phyloP scores from a whole-genome alignment of 2,888 invertebrate species.

The Hyposoter dolosus region DNA sequence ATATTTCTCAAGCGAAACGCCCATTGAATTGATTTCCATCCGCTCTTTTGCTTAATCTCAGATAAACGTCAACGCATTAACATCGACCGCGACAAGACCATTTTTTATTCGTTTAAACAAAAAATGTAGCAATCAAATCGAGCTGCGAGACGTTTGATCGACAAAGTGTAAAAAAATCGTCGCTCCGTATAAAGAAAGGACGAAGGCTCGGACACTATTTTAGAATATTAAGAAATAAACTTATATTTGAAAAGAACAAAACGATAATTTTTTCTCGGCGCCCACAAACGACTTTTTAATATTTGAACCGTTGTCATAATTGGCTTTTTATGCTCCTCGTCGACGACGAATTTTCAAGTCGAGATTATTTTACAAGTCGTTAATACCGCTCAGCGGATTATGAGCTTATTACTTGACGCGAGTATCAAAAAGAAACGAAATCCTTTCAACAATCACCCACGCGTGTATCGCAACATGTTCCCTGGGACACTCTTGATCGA shows the following conservation, averaged over 20 bases:
- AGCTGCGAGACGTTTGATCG: neutral
- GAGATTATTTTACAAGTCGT: conserved; percentile 12
- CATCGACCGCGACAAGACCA: neutral
- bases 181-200: conserved; percentile 49
- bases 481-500: conserved; percentile 22
- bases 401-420: neutral
- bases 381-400: conserved; percentile 6
- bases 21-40: neutral
- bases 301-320: neutral
- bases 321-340: neutral
- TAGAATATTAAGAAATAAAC: conserved; percentile 11
- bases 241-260: neutral
- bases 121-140: conserved; percentile 16
- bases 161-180: neutral
- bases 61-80: conserved; percentile 43
- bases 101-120: conserved; percentile 36
- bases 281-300: neutral
- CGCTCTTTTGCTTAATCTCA: conserved; percentile 21
- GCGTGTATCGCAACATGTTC: conserved; percentile 1
- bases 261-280: neutral
- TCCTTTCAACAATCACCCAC: conserved; percentile 9
- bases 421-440: neutral
- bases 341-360: neutral
- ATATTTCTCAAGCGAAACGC: conserved; percentile 1
- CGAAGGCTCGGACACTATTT: conserved; percentile 4